A percentile compares a stretch with the other conserved stretches of the same genome.
Conservation (phyloP, 2,113 vertebrate species). For the human region GRCh38 chr5:102778001-102778500, state of each 20-base stretch:
- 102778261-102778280: constrained; percentile 43
- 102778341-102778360: constrained; percentile 45
- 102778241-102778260: constrained; percentile 47
- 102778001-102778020: neutral
- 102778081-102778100: neutral
- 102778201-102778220: neutral
- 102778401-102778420: constrained; percentile 71
- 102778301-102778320: constrained; percentile 46
- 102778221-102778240: neutral
- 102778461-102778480: constrained; percentile 64
- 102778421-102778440: constrained; percentile 74
- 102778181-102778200: neutral
- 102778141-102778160: neutral
- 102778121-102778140: neutral
- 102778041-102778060: neutral
- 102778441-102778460: constrained; percentile 64
- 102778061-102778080: neutral
- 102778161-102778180: neutral
- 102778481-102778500: constrained; percentile 69
- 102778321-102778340: constrained; percentile 52
- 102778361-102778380: constrained; percentile 48
- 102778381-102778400: constrained; percentile 70
- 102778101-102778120: neutral
- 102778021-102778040: neutral
- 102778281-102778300: constrained; percentile 37